These are phyloP conservation scores for Chaitophorus viminalis DNA, from an alignment of 2,888 invertebrate species.

Conservation along the genomic window DNA sequence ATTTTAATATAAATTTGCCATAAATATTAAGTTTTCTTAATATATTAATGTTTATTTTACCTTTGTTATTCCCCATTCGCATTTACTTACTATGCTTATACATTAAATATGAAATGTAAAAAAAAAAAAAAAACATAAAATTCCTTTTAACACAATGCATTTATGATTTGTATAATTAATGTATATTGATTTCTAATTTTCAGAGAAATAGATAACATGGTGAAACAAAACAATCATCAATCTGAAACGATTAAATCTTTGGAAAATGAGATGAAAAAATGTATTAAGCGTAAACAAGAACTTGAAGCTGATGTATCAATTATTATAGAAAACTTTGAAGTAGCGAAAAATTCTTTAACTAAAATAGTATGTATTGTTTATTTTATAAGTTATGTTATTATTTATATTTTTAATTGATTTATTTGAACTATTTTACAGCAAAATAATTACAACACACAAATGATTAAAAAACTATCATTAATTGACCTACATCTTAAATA, in stretches of 20 bases:
- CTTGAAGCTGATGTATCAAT: neutral
- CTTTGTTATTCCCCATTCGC: too few relatives aligned
- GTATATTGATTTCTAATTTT: neutral
- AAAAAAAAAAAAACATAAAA: too few relatives aligned
- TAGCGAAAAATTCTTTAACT: neutral
- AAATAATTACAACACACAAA: neutral
- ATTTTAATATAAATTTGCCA: too few relatives aligned
- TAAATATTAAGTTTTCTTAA: too few relatives aligned
- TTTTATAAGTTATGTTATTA: neutral
- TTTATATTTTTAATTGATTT: neutral
- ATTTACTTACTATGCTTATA: too few relatives aligned
- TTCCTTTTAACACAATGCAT: too few relatives aligned
- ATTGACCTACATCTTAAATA: neutral
- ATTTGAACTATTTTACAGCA: slow-evolving; percentile 17
- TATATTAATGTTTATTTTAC: too few relatives aligned
- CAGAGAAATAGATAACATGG: slow-evolving; percentile 27
- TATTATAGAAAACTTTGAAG: neutral
- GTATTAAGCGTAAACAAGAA: slow-evolving; percentile 4
- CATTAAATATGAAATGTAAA: too few relatives aligned
- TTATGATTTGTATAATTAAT: too few relatives aligned
- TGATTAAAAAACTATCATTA: neutral
- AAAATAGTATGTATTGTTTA: neutral
- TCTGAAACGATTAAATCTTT: slow-evolving; percentile 27
- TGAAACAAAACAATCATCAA: slow-evolving; percentile 3
- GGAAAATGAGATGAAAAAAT: slow-evolving; percentile 32